Evolutionary conservation across 2,113 vertebrate genomes (phyloP).

Genomic region (Ammodytes marinus): DNA sequence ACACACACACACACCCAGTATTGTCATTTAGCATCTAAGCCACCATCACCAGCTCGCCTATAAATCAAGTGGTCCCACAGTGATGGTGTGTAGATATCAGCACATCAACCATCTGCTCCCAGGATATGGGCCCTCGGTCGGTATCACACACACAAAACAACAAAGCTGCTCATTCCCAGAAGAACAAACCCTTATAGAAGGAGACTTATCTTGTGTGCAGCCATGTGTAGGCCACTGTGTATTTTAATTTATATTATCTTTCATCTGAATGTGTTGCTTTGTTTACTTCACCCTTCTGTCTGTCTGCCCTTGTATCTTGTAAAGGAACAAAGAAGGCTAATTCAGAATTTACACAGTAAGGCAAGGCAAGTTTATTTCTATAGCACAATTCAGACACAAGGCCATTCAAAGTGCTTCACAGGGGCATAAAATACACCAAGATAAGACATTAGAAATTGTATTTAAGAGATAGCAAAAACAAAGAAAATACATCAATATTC

Average conservation of each 20-base stretch:
- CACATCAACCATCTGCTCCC: conserved; percentile 75
- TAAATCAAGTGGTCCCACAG: conserved; percentile 59
- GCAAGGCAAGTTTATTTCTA: too few relatives aligned
- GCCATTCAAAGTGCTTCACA: too few relatives aligned
- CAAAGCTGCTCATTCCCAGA: conserved; percentile 35
- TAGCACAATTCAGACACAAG: too few relatives aligned
- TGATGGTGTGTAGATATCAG: conserved; percentile 62
- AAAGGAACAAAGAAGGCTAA: too few relatives aligned
- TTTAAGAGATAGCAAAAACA: too few relatives aligned
- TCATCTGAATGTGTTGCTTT: conserved; percentile 14
- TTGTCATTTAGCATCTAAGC: conserved; percentile 34
- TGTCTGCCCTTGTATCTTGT: not conserved
- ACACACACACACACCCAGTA: not conserved
- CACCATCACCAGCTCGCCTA: conserved; percentile 41
- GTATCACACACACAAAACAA: conserved; percentile 23
- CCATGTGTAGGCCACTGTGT: conserved; percentile 41
- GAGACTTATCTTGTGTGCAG: not conserved
- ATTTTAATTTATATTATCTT: conserved; percentile 27
- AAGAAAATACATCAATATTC: too few relatives aligned
- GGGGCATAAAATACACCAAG: too few relatives aligned
- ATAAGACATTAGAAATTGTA: too few relatives aligned
- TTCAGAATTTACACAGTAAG: too few relatives aligned
- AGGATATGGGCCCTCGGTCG: conserved; percentile 5
- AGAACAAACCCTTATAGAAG: conserved; percentile 4
- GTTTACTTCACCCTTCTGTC: not conserved